Conservation (phyloP, 2,888 invertebrate genomes). For the Eulithis prunata region DNA sequence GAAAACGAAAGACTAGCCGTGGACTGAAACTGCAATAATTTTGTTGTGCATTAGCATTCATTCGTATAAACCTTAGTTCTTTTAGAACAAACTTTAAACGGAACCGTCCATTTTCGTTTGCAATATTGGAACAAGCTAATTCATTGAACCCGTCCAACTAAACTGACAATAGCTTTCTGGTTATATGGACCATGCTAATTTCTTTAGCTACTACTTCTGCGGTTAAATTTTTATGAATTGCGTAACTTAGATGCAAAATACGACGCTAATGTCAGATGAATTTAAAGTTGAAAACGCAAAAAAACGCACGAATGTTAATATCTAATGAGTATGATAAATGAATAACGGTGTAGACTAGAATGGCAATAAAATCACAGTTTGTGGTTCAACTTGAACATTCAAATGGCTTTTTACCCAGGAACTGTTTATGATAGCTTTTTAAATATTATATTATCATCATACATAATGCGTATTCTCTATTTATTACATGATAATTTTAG, state of each 20-base stretch:
- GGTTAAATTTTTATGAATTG: not conserved
- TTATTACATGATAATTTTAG: not conserved
- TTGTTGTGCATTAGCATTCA: not conserved
- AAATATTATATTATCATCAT: not conserved
- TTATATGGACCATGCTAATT: not conserved
- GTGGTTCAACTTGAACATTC: too few species aligned
- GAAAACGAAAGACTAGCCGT: constrained; percentile 2
- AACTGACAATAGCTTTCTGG: constrained; percentile 25
- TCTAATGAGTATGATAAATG: not conserved
- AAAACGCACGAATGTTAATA: too few species aligned
- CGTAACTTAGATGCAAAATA: not conserved
- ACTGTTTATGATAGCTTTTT: not conserved
- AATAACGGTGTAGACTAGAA: not conserved
- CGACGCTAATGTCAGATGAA: not conserved
- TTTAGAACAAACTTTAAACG: constrained; percentile 1
- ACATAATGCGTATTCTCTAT: not conserved
- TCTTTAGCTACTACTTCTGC: not conserved
- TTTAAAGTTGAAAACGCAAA: too few species aligned
- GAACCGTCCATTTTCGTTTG: constrained; percentile 23
- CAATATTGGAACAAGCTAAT: constrained; percentile 38
- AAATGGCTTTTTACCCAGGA: not conserved
- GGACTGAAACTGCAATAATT: constrained; percentile 10
- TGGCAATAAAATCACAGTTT: not conserved
- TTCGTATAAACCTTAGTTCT: constrained; percentile 3
- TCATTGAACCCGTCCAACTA: constrained; percentile 51